Base-by-base conservation (phyloP, 1,140 invertebrate species). In the Hypothenemus hampei region DNA sequence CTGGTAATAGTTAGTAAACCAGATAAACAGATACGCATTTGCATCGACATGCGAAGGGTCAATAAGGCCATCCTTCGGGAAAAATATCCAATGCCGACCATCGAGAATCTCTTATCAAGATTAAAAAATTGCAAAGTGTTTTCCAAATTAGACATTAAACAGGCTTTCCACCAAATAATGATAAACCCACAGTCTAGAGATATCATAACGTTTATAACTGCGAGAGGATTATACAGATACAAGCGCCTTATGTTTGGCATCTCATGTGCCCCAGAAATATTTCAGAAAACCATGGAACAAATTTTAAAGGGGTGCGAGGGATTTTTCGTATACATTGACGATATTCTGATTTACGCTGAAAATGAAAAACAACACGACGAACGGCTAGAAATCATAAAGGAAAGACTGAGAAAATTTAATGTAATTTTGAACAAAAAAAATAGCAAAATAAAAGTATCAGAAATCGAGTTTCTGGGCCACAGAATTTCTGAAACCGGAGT, bases 1-100 rank as follows among this genome's bases (percentile, higher is more conserved):
- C 47, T 71, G 10, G 66, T 69, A 4, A 64, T 64, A 10, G 58
- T 68, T n/a, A 20, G 65, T 2, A 72, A 70, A 41, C 24, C 46
- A 13, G 43, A 66, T 44, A 64, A 63, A 8, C 67, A 72, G 29
- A 40, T 70, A 3, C 46, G 69, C 5, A 47, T 74, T 29, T 72
- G 69, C 53, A 37, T 73, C 3, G 69, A 74, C 45, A 71, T 74
- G 67, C 46, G 72, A 16, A 15, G 53, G 22, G 71, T 67, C 1
- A 72, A 70, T 54, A 26, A 39, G 33, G 64, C 67, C 11, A 67
- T 67, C 3, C 33, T 49, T 13, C 15, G 63, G n/a, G 63, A 68
- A 58, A 63, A 65, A 33, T 18, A 46, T 37, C 20, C 66, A 54
- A 37, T 67, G 7, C 65, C 65, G 4, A 65, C 60, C 10, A 60